Evolutionary conservation across 2,113 vertebrate genomes (phyloP), one percentile per base, ranked within the genome.

Genomic region (Proterorhinus semilunaris): DNA sequence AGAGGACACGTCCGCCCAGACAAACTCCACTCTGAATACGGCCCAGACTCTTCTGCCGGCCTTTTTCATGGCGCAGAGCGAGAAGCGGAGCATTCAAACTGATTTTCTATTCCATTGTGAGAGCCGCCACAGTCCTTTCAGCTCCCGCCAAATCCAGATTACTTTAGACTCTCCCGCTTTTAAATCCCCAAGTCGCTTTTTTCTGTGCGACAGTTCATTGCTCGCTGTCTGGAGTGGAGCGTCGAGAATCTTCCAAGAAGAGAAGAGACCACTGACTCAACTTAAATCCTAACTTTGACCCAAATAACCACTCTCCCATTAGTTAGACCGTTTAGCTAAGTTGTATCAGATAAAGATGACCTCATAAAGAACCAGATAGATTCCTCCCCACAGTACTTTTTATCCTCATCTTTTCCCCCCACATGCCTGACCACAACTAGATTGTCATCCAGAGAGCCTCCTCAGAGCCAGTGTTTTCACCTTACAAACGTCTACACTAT

Each of bases 211-310:
- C 66, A 78, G 79, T 83, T 65, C 57, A 83, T 84, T 83, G 83
- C 88, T 89, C 84, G 84, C 76, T 74, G 82, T 89, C 77, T 75
- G 72, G 47, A 68, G 66, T 46, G 68, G 65, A 67, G 75, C 72
- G 61, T 49, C 11, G 4, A 36, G 50, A 51, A 69, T 42, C 53
- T 55, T 10, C 6, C 16, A 54, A 5, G 10, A 27, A 27, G 27
- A 36, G 27, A 4, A 5, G 27, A 36, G 27, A 36, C 27, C 27
- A 36, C 4, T 36, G 27, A 36, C 78, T 62, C 51, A 62, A 70
- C 65, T 57, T 62, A 66, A 58, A 62, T 58, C 69, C 59, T 48
- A 36, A 82, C 58, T 68, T 66, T 6, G 27, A 46, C 36, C 46
- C 66, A 73, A 80, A 84, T 65, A 55, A 47, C 42, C 66, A 58